Conservation (phyloP, 1,140 invertebrate species). For the Drosophila cardini region DNA sequence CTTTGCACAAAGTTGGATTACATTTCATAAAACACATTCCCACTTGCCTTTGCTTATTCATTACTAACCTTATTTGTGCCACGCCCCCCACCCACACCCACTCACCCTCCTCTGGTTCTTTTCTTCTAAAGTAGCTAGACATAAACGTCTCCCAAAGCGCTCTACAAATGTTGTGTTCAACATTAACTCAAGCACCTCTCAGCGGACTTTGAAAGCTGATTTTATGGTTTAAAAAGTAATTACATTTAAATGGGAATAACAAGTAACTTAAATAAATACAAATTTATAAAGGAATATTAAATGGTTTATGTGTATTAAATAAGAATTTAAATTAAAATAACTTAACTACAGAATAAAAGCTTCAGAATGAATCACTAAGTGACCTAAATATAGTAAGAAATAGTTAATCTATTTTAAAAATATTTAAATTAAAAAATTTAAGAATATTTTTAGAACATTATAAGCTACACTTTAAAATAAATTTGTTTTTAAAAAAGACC, state of each 20-base stretch:
- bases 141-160: conserved; percentile 9
- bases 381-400: no score
- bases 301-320: no score
- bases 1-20: conserved; percentile 35
- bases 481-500: no score
- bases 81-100: neutral
- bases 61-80: conserved; percentile 8
- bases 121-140: conserved; percentile 2
- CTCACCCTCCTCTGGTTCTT: neutral
- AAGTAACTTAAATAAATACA: no score
- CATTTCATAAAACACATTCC: conserved; percentile 12
- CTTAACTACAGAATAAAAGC: no score
- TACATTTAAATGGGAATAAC: neutral
- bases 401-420: no score
- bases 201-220: conserved; percentile 5
- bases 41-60: conserved; percentile 9
- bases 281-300: no score
- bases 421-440: no score
- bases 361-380: no score
- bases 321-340: no score
- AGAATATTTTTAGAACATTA: no score
- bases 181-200: conserved; percentile 18
- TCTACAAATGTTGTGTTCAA: conserved; percentile 5
- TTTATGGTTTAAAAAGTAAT: conserved; percentile 9
- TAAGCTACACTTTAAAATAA: no score